Conservation (phyloP, 1,140 invertebrate genomes). For the Calephelis nemesis region DNA sequence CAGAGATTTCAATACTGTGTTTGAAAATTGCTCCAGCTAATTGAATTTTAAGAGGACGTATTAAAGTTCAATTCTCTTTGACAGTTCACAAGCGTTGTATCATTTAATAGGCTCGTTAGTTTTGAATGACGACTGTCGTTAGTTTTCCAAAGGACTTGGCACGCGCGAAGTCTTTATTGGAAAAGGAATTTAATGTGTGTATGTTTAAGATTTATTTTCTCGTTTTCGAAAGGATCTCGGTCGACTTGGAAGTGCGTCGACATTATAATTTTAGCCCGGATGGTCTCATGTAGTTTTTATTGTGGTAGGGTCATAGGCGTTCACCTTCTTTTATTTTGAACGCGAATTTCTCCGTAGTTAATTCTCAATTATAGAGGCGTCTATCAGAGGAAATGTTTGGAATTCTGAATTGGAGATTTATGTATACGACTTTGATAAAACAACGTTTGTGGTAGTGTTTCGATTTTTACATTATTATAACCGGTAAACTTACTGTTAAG, state of each 20-base stretch:
- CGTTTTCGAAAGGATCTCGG: slow-evolving; percentile 42
- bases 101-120: slow-evolving; percentile 36
- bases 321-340: slow-evolving; percentile 51
- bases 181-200: slow-evolving; percentile 31
- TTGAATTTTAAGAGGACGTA: slow-evolving; percentile 27
- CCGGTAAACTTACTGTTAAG: no score
- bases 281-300: slow-evolving; percentile 74
- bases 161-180: slow-evolving; percentile 23
- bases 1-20: slow-evolving; percentile 41
- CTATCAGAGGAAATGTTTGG: slow-evolving; percentile 1
- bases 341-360: slow-evolving; percentile 51
- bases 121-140: slow-evolving; percentile 55
- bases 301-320: slow-evolving; percentile 63
- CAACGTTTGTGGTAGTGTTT: no score
- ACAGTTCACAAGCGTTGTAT: slow-evolving; percentile 30
- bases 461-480: no score
- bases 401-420: background rate
- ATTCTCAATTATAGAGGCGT: slow-evolving; percentile 40
- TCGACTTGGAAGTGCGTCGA: slow-evolving; percentile 60
- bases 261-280: slow-evolving; percentile 73
- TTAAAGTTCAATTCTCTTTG: slow-evolving; percentile 32
- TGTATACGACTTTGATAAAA: no score
- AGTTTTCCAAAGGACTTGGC: slow-evolving; percentile 45
- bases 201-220: slow-evolving; percentile 37
- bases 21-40: slow-evolving; percentile 32